Percentiles rank a stretch among this genome's conserved stretches.
These are phyloP conservation scores for Armadillidium nasatum DNA, from an alignment of 1,140 invertebrate species.

Conservation along the genomic window DNA sequence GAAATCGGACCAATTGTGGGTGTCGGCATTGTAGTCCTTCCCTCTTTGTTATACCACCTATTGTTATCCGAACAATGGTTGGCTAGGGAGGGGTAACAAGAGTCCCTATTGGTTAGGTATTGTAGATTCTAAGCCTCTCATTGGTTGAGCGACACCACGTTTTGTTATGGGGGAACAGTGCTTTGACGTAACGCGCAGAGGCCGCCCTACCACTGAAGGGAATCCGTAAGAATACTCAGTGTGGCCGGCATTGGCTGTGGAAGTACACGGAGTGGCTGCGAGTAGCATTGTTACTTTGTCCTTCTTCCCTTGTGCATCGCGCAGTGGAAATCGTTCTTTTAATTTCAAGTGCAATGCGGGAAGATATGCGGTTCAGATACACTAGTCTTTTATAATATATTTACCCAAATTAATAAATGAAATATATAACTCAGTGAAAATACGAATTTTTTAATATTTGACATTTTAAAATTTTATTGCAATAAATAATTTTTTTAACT, in stretches of 20 bases:
- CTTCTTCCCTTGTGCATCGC: background rate
- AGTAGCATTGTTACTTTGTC: constrained; percentile 19
- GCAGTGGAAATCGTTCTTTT: background rate
- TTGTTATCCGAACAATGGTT: constrained; percentile 44
- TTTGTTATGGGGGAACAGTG: constrained; percentile 45
- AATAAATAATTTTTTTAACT: no score
- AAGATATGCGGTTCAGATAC: background rate
- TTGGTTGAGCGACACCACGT: constrained; percentile 43
- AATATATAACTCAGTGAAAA: background rate
- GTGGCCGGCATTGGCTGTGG: constrained; percentile 43
- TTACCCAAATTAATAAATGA: no score
- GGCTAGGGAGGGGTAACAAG: constrained; percentile 38
- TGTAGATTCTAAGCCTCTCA: constrained; percentile 39
- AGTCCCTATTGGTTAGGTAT: constrained; percentile 42
- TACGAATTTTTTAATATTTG: background rate
- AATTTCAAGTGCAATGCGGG: background rate
- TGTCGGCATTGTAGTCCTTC: constrained; percentile 42
- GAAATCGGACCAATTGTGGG: constrained; percentile 40
- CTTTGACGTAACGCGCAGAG: constrained; percentile 42
- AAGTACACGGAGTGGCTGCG: constrained; percentile 37
- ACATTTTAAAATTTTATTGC: background rate
- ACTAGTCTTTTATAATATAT: no score
- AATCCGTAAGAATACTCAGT: constrained; percentile 45
- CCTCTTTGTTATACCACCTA: constrained; percentile 41
- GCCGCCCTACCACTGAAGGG: constrained; percentile 40